Evolutionary conservation across 2,888 invertebrate species (phyloP).

Genomic region (Blastobasis lacticolella): DNA sequence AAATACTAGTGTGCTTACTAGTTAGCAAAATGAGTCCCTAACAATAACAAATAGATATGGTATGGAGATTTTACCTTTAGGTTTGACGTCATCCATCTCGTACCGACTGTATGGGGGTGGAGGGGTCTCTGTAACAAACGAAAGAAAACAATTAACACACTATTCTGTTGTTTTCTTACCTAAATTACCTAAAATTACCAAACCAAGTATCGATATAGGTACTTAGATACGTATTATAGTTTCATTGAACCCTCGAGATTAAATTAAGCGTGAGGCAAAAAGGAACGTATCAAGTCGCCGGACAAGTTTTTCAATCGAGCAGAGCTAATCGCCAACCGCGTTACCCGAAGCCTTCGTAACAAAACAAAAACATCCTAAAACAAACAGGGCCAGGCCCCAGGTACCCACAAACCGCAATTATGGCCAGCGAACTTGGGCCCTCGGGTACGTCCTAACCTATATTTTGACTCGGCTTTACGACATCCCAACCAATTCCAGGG

Average conservation of each 20-base stretch:
- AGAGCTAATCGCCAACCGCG: slow-evolving; percentile 28
- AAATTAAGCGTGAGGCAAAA: background rate
- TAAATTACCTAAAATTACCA: background rate
- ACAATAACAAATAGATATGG: no score
- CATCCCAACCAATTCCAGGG: slow-evolving; percentile 26
- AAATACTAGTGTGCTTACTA: no score
- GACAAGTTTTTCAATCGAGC: slow-evolving; percentile 19
- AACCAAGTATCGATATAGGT: background rate
- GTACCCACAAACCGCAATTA: slow-evolving; percentile 53
- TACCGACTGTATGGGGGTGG: slow-evolving; percentile 88
- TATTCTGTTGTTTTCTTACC: background rate
- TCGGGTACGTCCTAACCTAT: slow-evolving; percentile 47
- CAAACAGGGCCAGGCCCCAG: slow-evolving; percentile 45
- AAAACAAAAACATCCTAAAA: slow-evolving; percentile 42
- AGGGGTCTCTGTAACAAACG: slow-evolving; percentile 81
- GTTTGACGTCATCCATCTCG: slow-evolving; percentile 82
- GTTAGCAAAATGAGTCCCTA: no score
- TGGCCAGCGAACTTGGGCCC: slow-evolving; percentile 25
- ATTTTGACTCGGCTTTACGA: slow-evolving; percentile 49
- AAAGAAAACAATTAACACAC: slow-evolving; percentile 3
- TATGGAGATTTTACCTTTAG: slow-evolving; percentile 76
- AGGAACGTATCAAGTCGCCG: background rate
- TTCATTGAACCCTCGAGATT: background rate
- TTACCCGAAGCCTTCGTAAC: slow-evolving; percentile 30
- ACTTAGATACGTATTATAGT: background rate